Conservation (phyloP, 2,888 invertebrate species). For the Kuschelorhynchus macadamiae region DNA sequence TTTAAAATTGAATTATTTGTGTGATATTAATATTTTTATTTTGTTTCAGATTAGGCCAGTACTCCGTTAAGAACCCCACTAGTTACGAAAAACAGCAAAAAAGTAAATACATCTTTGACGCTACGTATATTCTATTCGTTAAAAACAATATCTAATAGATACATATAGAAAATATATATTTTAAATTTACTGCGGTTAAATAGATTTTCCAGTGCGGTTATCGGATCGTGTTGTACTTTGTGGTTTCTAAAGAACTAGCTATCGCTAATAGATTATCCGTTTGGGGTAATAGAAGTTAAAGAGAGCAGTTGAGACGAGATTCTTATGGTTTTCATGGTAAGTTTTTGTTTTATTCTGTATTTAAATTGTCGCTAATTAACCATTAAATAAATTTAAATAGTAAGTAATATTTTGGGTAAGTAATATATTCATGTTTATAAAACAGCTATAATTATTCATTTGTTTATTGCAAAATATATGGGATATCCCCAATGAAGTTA, state of each 20-base stretch:
- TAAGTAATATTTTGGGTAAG: too few relatives aligned
- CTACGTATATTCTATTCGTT: neutral
- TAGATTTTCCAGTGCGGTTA: conserved; percentile 16
- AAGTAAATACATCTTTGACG: neutral
- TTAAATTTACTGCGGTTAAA: conserved; percentile 12
- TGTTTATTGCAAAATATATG: too few relatives aligned
- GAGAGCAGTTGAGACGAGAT: conserved; percentile 50
- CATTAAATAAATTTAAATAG: too few relatives aligned
- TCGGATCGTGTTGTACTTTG: conserved; percentile 11
- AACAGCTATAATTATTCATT: too few relatives aligned
- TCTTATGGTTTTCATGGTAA: conserved; percentile 67
- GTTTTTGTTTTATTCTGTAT: conserved; percentile 43
- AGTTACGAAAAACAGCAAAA: conserved; percentile 1
- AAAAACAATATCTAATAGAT: conserved; percentile 10
- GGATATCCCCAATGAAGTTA: too few relatives aligned
- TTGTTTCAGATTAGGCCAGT: conserved; percentile 48
- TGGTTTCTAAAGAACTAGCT: conserved; percentile 7
- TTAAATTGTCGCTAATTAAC: too few relatives aligned
- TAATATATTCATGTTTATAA: too few relatives aligned
- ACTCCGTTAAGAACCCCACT: conserved; percentile 35
- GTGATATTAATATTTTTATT: conserved; percentile 9
- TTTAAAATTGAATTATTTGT: too few relatives aligned
- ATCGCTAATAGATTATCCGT: conserved; percentile 2
- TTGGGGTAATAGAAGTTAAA: conserved; percentile 16
- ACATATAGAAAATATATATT: neutral